Percentiles rank a stretch among this genome's conserved stretches.
phyloP scores from a whole-genome alignment of 2,888 invertebrate species.

The Seira sanloemensis region DNA sequence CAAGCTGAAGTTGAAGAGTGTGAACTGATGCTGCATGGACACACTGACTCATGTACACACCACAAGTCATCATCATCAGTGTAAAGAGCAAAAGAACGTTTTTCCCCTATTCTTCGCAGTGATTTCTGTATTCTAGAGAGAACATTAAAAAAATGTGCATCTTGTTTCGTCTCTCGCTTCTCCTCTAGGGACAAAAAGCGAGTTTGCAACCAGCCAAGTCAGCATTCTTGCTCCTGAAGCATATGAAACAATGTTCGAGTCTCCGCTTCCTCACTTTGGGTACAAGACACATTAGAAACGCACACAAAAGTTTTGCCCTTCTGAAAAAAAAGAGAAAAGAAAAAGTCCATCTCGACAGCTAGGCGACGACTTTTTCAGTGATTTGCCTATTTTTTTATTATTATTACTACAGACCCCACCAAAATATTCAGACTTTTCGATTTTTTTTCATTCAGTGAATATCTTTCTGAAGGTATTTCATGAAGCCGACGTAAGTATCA shows the following conservation, averaged over 20 bases:
- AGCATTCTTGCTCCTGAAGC: conserved; percentile 49
- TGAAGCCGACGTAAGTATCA: not conserved
- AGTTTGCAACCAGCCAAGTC: conserved; percentile 54
- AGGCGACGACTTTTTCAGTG: not conserved
- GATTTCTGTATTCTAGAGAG: not conserved
- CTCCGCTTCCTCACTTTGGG: not conserved
- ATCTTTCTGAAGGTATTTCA: not conserved
- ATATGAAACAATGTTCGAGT: not conserved
- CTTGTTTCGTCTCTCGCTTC: conserved; percentile 29
- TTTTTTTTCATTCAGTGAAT: not conserved
- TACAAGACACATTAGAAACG: not conserved
- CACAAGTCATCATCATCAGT: not conserved
- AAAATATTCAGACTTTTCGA: too few species aligned
- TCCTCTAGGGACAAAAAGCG: conserved; percentile 62
- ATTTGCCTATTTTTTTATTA: not conserved
- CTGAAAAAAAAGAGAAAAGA: not conserved
- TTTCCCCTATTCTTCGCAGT: not conserved
- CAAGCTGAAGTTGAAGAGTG: not conserved
- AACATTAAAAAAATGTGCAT: conserved; percentile 12
- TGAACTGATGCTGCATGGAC: conserved; percentile 1
- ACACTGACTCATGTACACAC: not conserved
- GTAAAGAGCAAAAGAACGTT: not conserved
- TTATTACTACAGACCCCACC: not conserved
- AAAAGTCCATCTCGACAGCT: too few species aligned
- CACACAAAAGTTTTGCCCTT: not conserved